Conservation (phyloP, 2,888 invertebrate species). For the Tridacna gigas region DNA sequence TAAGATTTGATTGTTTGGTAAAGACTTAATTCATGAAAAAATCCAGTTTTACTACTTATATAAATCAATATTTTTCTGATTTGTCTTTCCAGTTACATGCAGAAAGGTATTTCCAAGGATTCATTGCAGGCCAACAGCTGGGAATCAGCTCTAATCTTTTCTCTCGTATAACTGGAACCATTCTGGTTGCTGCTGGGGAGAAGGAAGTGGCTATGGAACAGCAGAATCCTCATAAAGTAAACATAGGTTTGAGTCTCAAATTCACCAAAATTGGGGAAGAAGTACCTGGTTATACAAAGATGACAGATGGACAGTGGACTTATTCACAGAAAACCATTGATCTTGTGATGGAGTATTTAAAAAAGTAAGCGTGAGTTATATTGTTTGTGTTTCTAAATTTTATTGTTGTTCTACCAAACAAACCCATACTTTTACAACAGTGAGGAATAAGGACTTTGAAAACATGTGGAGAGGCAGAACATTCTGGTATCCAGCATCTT, state of each 20-base stretch:
- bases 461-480: too few species aligned
- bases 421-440: not conserved
- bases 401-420: not conserved
- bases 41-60: not conserved
- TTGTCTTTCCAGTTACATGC: conserved; percentile 49
- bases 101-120: conserved; percentile 81
- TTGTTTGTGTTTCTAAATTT: too few species aligned
- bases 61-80: not conserved
- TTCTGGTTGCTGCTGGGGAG: conserved; percentile 87
- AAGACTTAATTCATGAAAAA: not conserved
- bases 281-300: conserved; percentile 92
- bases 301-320: conserved; percentile 88
- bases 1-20: not conserved
- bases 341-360: conserved; percentile 90
- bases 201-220: conserved; percentile 67
- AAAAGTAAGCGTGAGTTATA: conserved; percentile 82
- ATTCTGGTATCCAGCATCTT: too few species aligned
- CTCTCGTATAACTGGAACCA: conserved; percentile 94
- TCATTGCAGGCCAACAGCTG: conserved; percentile 83
- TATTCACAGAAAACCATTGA: conserved; percentile 92
- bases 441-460: too few species aligned
- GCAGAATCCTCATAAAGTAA: conserved; percentile 85
- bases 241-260: conserved; percentile 96
- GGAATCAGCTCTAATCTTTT: conserved; percentile 89
- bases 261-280: conserved; percentile 91